Evolutionary conservation across 2,888 invertebrate species (phyloP).

Genomic region (Alsophila aescularia): DNA sequence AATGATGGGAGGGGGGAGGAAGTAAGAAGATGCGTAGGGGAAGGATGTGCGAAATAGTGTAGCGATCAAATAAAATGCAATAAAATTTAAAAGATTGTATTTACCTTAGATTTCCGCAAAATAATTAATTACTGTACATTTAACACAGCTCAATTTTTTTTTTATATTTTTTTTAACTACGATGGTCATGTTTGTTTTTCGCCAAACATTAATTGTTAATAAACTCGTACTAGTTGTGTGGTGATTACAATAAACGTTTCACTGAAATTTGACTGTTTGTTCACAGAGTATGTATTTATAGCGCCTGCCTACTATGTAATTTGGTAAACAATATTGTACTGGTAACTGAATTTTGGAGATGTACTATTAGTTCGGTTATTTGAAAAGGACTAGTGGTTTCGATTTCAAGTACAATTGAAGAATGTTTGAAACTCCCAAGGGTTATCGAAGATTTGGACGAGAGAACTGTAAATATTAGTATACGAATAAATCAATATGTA

Average conservation of each 20-base stretch:
- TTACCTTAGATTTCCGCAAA: no score
- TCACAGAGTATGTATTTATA: not conserved
- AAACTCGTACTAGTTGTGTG: no score
- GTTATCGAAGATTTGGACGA: slow-evolving; percentile 20
- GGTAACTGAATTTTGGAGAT: slow-evolving; percentile 21
- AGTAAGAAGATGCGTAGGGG: no score
- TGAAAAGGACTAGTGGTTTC: slow-evolving; percentile 36
- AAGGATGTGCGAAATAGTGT: no score
- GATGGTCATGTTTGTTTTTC: no score
- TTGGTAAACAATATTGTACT: slow-evolving; percentile 12
- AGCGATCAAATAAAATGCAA: no score
- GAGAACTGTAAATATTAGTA: slow-evolving; percentile 28
- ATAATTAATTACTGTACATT: no score
- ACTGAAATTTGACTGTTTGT: not conserved
- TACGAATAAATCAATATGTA: slow-evolving; percentile 21
- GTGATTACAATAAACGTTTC: not conserved
- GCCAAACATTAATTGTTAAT: no score
- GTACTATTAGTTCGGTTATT: slow-evolving; percentile 32
- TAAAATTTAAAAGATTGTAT: no score
- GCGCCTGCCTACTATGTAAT: slow-evolving; percentile 1
- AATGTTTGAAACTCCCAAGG: slow-evolving; percentile 20
- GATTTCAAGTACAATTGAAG: slow-evolving; percentile 17
- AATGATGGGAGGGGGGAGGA: no score
- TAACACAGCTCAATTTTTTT: no score
- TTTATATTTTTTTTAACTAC: no score